phyloP scores from a whole-genome alignment of 2,113 vertebrate genomes.

The Corvus moneduloides region DNA sequence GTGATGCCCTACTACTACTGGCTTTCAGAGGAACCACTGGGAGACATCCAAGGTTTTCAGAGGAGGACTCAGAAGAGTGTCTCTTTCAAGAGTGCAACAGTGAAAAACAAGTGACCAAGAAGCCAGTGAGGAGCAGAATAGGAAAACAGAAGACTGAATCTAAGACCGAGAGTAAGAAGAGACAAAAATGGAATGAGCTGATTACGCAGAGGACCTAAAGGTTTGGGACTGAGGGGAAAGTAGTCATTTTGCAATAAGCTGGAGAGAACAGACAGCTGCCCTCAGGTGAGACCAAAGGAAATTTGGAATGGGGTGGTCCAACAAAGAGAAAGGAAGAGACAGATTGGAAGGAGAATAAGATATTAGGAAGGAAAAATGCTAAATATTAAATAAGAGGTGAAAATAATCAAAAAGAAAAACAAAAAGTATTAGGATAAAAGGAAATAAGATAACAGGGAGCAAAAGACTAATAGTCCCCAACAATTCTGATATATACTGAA shows the following conservation, averaged over 20 bases:
- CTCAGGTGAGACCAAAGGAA: background rate
- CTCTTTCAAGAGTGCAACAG: background rate
- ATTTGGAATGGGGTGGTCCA: background rate
- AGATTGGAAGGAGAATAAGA: background rate
- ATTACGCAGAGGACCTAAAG: background rate
- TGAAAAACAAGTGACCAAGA: background rate
- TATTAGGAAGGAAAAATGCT: background rate
- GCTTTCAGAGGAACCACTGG: background rate
- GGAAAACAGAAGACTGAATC: background rate
- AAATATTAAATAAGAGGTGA: background rate
- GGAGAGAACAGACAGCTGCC: background rate
- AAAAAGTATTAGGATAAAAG: background rate
- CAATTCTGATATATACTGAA: background rate
- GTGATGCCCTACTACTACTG: background rate
- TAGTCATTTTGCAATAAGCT: background rate
- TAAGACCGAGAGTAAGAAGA: background rate
- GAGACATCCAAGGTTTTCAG: background rate
- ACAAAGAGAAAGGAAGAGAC: background rate
- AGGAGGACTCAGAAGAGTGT: background rate
- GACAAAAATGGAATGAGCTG: background rate
- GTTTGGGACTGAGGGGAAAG: background rate
- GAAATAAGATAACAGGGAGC: background rate
- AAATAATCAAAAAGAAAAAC: background rate
- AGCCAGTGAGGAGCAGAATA: background rate
- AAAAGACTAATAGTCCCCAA: background rate